Conservation (phyloP, 1,140 invertebrate species). For the Cyclina sinensis region DNA sequence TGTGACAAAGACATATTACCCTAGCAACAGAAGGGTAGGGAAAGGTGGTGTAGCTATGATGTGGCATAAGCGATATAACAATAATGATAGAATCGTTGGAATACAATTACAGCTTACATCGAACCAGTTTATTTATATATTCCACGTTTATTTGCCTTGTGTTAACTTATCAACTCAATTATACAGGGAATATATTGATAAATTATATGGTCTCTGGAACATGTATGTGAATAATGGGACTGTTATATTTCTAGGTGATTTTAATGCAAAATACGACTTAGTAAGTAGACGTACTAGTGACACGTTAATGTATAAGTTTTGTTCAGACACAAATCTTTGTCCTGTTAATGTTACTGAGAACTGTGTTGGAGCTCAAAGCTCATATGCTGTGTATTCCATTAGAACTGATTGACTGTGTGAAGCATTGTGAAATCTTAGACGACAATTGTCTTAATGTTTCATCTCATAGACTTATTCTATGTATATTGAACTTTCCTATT, state of each 20-base stretch:
- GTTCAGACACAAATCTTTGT: background rate
- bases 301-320: too few species aligned
- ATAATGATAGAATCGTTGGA: too few species aligned
- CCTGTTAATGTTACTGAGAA: background rate
- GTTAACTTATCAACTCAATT: background rate
- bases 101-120: constrained; percentile 29
- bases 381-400: background rate
- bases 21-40: too few species aligned
- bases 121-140: background rate
- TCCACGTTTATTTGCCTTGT: constrained; percentile 44
- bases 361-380: background rate
- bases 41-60: too few species aligned
- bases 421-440: background rate
- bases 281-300: background rate
- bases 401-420: background rate
- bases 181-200: constrained; percentile 30
- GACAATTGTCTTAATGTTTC: constrained; percentile 6
- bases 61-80: too few species aligned
- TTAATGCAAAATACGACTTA: background rate
- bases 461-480: background rate
- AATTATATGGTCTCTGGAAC: background rate
- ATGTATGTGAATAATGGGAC: background rate
- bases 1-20: too few species aligned
- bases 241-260: background rate
- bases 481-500: too few species aligned